These are phyloP conservation scores for Drosophila lowei DNA, from an alignment of 1,140 invertebrate species.

Conservation along the genomic window DNA sequence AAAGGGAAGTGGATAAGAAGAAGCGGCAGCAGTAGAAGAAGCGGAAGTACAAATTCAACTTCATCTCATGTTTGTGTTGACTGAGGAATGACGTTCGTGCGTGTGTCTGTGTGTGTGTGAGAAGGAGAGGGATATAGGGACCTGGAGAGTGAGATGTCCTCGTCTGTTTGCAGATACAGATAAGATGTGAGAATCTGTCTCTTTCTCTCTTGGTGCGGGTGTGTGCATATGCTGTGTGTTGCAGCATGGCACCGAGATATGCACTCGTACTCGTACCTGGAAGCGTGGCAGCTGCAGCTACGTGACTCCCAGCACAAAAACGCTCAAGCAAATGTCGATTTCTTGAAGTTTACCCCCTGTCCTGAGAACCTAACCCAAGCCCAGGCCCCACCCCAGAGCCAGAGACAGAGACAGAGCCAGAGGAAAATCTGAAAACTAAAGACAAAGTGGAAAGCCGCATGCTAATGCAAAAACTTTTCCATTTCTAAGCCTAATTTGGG, in stretches of 20 bases:
- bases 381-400: too few relatives aligned
- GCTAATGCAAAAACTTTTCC: conserved; percentile 70
- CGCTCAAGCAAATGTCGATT: conserved; percentile 58
- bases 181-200: conserved; percentile 32
- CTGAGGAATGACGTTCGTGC: conserved; percentile 46
- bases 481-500: conserved; percentile 68
- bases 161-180: conserved; percentile 74
- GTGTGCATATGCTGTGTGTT: conserved; percentile 50
- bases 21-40: conserved; percentile 46
- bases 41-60: conserved; percentile 75
- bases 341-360: conserved; percentile 51
- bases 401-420: too few relatives aligned
- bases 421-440: conserved; percentile 44
- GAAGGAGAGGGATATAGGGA: conserved; percentile 9
- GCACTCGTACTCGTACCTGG: conserved; percentile 44
- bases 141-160: conserved; percentile 14
- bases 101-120: conserved; percentile 14
- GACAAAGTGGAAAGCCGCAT: conserved; percentile 59
- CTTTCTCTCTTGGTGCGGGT: conserved; percentile 28
- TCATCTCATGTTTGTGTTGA: conserved; percentile 57
- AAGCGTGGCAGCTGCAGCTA: conserved; percentile 54
- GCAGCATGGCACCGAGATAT: conserved; percentile 6
- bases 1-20: conserved; percentile 16
- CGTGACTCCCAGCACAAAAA: conserved; percentile 55
- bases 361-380: neutral